Base-by-base conservation (phyloP, 2,797 vertebrate species). In the Taenioides sp. region DNA sequence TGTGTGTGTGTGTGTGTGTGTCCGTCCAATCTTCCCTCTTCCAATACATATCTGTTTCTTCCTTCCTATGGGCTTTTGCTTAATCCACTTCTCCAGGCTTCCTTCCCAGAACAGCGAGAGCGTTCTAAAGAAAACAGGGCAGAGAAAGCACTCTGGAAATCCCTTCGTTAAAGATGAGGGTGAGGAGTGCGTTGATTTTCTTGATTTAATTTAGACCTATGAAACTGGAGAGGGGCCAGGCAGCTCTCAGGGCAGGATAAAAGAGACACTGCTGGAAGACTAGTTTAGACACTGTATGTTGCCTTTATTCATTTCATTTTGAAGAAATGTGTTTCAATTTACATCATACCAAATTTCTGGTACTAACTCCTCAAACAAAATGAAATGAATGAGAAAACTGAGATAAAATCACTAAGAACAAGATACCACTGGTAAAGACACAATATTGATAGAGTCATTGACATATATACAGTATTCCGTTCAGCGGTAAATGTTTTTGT, bases 71-170 rank as follows among this genome's bases (percentile, higher is more conserved):
- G 88, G 89, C 86, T 85, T 55, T 83, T 83, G 79, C 76, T 67
- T 94, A 93, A 94, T 93, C 93, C 90, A 83, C 85, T 76, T 83
- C 86, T 88, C 82, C 60, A 77, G 89, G 86, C 90, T 91, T 91
- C 89, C 88, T 91, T 92, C 87, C 89, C 80, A 89, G 89, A 92
- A 91, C 90, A 89, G 77, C 65, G 73, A 89, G 82, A 86, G 85
- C 86, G 89, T 89, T 92, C 87, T 92, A 90, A 94, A 87, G 88
- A 89, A 93, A 94, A 94, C 91, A 92, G 85, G 71, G 73, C 84
- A 66, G 75, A 80, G 83, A 86, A 40, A 86, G 86, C 87, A 91
- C 85, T 84, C 87, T 89, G 67, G 77, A 94, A 91, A 92, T 90
- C 91, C 85, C 83, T 80, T 86, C 84, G 86, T 90, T 92, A 90